Evolutionary conservation across 2,888 invertebrate species (phyloP).

Genomic region (Monopis laevigella): DNA sequence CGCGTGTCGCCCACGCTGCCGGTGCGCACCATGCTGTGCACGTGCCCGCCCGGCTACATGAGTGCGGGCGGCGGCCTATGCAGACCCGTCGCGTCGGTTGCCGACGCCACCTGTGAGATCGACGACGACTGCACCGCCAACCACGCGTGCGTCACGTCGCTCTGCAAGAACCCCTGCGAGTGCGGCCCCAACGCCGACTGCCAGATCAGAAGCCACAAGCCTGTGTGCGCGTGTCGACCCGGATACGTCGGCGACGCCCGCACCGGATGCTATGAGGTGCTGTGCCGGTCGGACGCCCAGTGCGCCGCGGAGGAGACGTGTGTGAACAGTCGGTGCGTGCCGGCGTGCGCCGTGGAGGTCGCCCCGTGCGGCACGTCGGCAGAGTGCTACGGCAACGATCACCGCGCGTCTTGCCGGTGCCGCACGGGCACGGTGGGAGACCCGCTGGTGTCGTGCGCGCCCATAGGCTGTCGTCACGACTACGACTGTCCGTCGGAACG

Average conservation of each 20-base stretch:
- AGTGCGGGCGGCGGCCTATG: constrained; percentile 87
- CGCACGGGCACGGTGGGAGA: constrained; percentile 83
- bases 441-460: constrained; percentile 78
- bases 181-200: constrained; percentile 89
- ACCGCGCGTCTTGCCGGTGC: constrained; percentile 86
- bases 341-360: constrained; percentile 78
- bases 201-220: constrained; percentile 84
- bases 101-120: constrained; percentile 73
- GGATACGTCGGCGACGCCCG: constrained; percentile 89
- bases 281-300: constrained; percentile 78
- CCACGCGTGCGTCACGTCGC: constrained; percentile 80
- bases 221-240: constrained; percentile 84
- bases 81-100: constrained; percentile 73
- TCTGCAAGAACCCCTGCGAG: constrained; percentile 86
- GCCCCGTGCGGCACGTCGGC: constrained; percentile 80
- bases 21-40: constrained; percentile 88
- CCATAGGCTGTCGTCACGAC: constrained; percentile 83
- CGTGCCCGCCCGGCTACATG: constrained; percentile 88
- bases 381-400: constrained; percentile 81
- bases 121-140: constrained; percentile 83
- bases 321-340: constrained; percentile 82
- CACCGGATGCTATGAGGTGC: constrained; percentile 78
- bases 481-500: constrained; percentile 82
- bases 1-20: constrained; percentile 83
- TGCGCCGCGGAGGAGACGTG: constrained; percentile 87